Conservation (phyloP, 2,888 invertebrate species). For the Fragum whitleyi region DNA sequence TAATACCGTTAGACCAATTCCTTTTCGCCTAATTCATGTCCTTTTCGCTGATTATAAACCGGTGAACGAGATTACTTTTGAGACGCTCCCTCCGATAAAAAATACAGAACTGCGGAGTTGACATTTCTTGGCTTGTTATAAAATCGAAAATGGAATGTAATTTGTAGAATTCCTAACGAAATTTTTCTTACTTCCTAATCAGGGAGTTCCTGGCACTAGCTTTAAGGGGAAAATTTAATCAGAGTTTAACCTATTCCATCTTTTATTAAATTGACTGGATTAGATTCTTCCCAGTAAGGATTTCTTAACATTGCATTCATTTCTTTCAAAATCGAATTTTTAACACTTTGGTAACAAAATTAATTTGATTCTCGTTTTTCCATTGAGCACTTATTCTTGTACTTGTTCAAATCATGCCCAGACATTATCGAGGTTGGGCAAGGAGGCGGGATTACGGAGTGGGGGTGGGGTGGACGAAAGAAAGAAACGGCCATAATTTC, state of each 20-base stretch:
- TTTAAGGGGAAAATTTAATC: background rate
- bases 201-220: background rate
- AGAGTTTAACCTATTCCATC: background rate
- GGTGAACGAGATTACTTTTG: slow-evolving; percentile 5
- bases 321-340: no score
- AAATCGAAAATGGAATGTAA: background rate
- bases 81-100: background rate
- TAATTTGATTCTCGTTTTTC: no score
- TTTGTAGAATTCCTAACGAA: background rate
- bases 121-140: background rate
- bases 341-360: no score
- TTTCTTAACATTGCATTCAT: no score
- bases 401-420: no score
- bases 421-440: no score
- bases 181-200: background rate
- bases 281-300: background rate
- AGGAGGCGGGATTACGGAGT: no score
- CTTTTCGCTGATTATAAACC: slow-evolving; percentile 12
- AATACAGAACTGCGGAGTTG: background rate
- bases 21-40: slow-evolving; percentile 6
- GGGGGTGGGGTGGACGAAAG: no score
- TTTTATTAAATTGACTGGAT: background rate
- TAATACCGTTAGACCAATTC: slow-evolving; percentile 27
- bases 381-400: no score
- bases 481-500: no score